Evolutionary conservation across 2,113 vertebrate genomes (phyloP).

Genomic region (Campylomormyrus numenius): DNA sequence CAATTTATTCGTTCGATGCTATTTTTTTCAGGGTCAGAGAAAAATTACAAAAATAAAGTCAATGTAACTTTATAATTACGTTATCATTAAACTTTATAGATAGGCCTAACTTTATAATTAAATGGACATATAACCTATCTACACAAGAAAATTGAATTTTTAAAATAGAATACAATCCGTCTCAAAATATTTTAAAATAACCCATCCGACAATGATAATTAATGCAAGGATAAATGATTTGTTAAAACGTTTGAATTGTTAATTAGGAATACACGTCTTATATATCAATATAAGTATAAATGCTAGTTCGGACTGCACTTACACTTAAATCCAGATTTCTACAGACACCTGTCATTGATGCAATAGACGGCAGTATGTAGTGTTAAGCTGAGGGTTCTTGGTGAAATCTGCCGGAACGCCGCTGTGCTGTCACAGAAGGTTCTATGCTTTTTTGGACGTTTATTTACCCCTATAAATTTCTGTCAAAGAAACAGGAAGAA

Average conservation of each 20-base stretch:
- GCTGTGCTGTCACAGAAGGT: neutral
- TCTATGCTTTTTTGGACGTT: neutral
- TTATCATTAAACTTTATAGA: neutral
- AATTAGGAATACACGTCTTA: neutral
- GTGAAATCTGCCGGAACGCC: neutral
- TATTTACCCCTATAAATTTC: neutral
- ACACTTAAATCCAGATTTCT: neutral
- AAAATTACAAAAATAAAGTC: neutral
- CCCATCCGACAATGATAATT: neutral
- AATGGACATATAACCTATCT: neutral
- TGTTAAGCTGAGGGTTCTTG: neutral
- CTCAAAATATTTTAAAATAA: neutral
- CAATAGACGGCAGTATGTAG: neutral
- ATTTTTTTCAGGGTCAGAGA: neutral
- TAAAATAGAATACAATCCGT: neutral
- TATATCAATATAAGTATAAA: neutral
- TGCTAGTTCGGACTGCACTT: neutral
- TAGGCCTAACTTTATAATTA: neutral
- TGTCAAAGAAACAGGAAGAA: neutral
- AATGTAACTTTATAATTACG: neutral
- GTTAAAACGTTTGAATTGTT: neutral
- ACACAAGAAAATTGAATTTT: neutral
- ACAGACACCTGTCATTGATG: neutral
- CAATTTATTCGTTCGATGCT: neutral
- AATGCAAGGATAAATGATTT: neutral